Evolutionary conservation across 2,113 vertebrate species (phyloP).

Genomic region (Psittacara wagleri): DNA sequence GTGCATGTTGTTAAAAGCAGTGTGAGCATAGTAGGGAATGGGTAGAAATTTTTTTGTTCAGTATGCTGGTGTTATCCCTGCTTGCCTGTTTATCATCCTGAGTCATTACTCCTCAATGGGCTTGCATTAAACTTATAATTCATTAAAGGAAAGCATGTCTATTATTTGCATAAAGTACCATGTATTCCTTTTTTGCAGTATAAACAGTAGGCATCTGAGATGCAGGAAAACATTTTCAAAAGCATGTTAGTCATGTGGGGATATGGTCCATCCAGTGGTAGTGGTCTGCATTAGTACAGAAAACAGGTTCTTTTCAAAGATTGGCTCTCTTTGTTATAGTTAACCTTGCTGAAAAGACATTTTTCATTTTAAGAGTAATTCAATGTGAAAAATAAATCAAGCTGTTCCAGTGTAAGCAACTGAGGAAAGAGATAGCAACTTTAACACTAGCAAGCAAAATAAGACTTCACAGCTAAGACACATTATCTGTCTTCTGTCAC

Average conservation of each 20-base stretch:
- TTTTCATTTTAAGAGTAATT: neutral
- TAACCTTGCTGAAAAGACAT: neutral
- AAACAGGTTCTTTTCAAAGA: neutral
- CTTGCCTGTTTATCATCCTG: neutral
- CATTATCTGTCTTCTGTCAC: neutral
- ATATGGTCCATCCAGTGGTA: neutral
- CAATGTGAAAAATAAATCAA: neutral
- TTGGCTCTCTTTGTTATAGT: neutral
- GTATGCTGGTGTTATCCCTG: neutral
- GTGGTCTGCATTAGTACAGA: neutral
- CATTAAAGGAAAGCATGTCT: neutral
- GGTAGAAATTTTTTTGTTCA: neutral
- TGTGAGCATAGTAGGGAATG: neutral
- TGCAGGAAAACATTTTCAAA: neutral
- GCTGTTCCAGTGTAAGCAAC: neutral
- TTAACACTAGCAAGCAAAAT: neutral
- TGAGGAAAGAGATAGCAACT: neutral
- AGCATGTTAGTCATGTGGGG: neutral
- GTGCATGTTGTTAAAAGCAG: neutral
- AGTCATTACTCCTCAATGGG: neutral
- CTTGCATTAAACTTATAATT: neutral
- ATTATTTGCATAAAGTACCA: neutral
- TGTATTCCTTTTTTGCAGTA: neutral
- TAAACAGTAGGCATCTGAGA: neutral
- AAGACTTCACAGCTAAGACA: neutral